Conservation (phyloP, 1,140 invertebrate species). For the Drosophila nigrodunni region DNA sequence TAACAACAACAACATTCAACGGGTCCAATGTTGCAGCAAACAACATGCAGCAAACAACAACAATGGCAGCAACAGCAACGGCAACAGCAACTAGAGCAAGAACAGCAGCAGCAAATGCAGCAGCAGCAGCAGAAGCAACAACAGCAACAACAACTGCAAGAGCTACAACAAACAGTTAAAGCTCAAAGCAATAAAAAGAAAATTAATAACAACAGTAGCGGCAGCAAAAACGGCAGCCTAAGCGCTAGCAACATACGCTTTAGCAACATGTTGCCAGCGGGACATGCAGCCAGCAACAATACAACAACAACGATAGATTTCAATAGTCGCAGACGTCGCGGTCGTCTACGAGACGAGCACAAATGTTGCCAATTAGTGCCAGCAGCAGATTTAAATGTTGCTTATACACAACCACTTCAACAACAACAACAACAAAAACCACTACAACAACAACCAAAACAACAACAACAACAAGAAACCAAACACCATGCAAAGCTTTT, state of each 20-base stretch:
- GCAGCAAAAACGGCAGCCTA: conserved; percentile 19
- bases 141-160: conserved; percentile 27
- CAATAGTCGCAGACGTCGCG: conserved; percentile 79
- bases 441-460: conserved; percentile 30
- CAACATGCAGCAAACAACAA: conserved; percentile 76
- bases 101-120: conserved; percentile 14
- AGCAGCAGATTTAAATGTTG: conserved; percentile 51
- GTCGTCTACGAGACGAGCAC: conserved; percentile 66
- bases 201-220: conserved; percentile 33
- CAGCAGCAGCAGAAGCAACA: conserved; percentile 25
- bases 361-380: conserved; percentile 59
- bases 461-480: conserved; percentile 13
- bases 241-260: conserved; percentile 27
- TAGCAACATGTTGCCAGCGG: conserved; percentile 55
- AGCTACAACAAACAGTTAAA: conserved; percentile 45
- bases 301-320: conserved; percentile 82
- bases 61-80: conserved; percentile 55
- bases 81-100: conserved; percentile 40
- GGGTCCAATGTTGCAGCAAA: conserved; percentile 81
- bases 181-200: conserved; percentile 33
- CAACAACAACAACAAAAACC: conserved; percentile 30
- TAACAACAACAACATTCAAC: conserved; percentile 60
- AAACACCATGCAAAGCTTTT: conserved; percentile 72
- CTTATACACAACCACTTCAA: conserved; percentile 40
- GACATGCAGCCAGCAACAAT: conserved; percentile 28